Percentiles rank a stretch among this genome's conserved stretches.
Conservation (phyloP, 2,797 vertebrate species). For the Atherinosoma microstoma region DNA sequence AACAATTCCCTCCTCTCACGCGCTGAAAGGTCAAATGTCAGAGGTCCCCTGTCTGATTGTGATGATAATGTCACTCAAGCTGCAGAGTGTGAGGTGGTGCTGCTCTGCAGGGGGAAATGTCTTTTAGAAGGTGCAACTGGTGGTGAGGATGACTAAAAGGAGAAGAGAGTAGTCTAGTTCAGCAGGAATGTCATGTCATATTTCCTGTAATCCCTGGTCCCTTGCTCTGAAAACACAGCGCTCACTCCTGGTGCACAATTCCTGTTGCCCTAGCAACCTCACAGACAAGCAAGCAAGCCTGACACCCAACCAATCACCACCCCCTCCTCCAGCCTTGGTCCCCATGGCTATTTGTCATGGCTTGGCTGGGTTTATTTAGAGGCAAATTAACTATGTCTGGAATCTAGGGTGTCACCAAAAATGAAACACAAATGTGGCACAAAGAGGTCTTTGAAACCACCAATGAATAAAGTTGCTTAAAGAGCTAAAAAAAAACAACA, state of each 20-base stretch:
- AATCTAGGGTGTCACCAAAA: constrained; percentile 81
- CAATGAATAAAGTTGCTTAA: constrained; percentile 37
- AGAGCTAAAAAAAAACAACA: constrained; percentile 40
- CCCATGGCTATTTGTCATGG: constrained; percentile 86
- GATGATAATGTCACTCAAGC: constrained; percentile 88
- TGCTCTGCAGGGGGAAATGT: constrained; percentile 59
- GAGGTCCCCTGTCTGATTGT: constrained; percentile 87
- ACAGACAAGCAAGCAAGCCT: constrained; percentile 82
- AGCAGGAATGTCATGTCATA: constrained; percentile 86
- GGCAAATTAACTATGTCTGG: constrained; percentile 88
- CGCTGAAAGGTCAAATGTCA: constrained; percentile 85
- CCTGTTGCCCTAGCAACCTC: constrained; percentile 81
- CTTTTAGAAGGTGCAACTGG: constrained; percentile 59
- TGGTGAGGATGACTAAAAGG: constrained; percentile 40
- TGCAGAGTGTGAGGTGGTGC: constrained; percentile 68
- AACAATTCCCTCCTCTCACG: constrained; percentile 68
- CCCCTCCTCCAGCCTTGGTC: constrained; percentile 64
- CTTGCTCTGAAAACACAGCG: constrained; percentile 81
- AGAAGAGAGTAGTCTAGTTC: constrained; percentile 55
- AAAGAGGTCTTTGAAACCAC: constrained; percentile 62
- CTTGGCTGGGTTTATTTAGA: constrained; percentile 87
- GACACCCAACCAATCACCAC: constrained; percentile 79
- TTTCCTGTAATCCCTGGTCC: constrained; percentile 88
- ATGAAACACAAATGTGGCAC: constrained; percentile 69
- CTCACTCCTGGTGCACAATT: constrained; percentile 74